A percentile compares a stretch with the other conserved stretches of the same genome.
Conservation (phyloP, 2,888 invertebrate species). For the Calliopum simillimum region DNA sequence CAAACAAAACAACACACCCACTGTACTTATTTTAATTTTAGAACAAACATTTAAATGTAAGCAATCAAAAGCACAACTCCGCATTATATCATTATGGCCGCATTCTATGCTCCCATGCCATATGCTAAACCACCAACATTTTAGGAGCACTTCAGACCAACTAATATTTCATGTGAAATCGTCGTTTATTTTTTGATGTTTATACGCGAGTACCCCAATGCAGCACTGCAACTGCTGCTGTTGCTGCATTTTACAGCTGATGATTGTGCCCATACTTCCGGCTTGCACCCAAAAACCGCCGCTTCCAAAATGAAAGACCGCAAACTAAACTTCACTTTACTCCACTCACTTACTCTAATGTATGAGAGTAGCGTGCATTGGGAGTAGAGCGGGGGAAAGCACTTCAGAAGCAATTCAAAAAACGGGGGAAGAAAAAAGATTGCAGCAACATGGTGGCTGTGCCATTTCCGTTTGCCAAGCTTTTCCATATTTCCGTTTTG, state of each 20-base stretch:
- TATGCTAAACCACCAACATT: no score
- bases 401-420: constrained; percentile 10
- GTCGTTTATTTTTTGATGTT: no score
- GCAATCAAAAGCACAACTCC: no score
- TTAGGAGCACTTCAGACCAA: no score
- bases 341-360: background rate
- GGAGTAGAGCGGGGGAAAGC: background rate
- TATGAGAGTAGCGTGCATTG: background rate
- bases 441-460: constrained; percentile 48
- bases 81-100: no score
- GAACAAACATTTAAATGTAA: no score
- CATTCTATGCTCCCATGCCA: no score
- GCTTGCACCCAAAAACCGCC: background rate
- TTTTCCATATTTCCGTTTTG: constrained; percentile 63
- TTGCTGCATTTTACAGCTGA: constrained; percentile 1
- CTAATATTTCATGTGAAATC: no score
- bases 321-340: constrained; percentile 1
- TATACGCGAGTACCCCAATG: no score
- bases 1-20: no score
- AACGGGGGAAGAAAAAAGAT: background rate
- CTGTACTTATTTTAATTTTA: no score
- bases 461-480: constrained; percentile 59
- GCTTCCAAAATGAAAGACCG: background rate
- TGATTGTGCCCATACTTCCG: constrained; percentile 22
- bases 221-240: background rate